These are phyloP conservation scores for Glandiceps talaboti DNA, from an alignment of 53 echinoderm and acorn worm genomes.

Conservation along the genomic window DNA sequence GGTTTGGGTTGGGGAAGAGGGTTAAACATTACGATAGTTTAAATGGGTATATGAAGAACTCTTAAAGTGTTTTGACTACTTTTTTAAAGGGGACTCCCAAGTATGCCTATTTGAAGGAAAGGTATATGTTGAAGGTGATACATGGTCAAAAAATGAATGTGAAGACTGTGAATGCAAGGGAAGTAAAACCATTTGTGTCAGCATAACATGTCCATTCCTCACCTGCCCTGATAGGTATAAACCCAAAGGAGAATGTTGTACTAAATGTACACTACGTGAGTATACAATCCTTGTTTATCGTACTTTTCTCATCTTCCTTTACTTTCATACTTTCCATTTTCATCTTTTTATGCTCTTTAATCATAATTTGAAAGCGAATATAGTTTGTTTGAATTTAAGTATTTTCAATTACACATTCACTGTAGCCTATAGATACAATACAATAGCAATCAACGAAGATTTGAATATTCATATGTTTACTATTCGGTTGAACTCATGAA, in stretches of 20 bases:
- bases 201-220: not conserved
- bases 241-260: conserved; percentile 62
- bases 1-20: too few species aligned
- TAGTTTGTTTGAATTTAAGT: too few species aligned
- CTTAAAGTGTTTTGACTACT: too few species aligned
- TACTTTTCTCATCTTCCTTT: not conserved
- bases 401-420: too few species aligned
- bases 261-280: conserved; percentile 70
- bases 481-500: too few species aligned
- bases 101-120: not conserved
- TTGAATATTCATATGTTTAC: too few species aligned
- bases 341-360: not conserved
- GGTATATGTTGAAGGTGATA: not conserved
- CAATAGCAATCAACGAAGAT: too few species aligned
- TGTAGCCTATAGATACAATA: too few species aligned
- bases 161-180: not conserved
- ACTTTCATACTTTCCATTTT: not conserved
- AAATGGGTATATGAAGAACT: too few species aligned
- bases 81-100: too few species aligned
- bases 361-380: too few species aligned
- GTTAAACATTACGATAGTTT: too few species aligned
- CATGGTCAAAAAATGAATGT: not conserved
- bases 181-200: not conserved
- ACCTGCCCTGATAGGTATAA: conserved; percentile 41
- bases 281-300: conserved; percentile 4